These are phyloP conservation scores for Phoeniculus purpureus DNA, from an alignment of 2,797 vertebrate species.

Conservation along the genomic window DNA sequence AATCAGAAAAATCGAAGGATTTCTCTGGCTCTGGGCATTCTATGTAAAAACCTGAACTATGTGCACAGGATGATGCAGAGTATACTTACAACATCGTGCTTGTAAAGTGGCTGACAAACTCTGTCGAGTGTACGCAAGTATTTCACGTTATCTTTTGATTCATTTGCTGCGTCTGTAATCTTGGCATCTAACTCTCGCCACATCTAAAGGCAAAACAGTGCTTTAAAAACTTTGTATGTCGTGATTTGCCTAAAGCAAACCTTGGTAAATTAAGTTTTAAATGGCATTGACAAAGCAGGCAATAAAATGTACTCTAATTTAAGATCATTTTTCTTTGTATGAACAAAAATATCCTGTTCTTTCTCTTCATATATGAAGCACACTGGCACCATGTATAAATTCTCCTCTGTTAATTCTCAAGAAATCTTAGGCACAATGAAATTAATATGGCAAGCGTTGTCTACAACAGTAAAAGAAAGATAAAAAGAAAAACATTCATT, in stretches of 20 bases:
- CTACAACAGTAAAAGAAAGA: not conserved
- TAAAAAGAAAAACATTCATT: not conserved
- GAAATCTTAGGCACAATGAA: not conserved
- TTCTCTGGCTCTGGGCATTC: not conserved
- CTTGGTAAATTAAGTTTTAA: not conserved
- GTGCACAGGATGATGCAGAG: not conserved
- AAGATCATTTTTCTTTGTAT: not conserved
- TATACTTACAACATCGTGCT: constrained; percentile 82
- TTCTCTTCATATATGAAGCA: not conserved
- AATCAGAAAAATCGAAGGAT: no score
- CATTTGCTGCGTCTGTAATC: constrained; percentile 84
- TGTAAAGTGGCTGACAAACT: constrained; percentile 84
- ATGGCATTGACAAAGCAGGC: not conserved
- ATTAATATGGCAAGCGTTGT: not conserved
- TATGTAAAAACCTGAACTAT: not conserved
- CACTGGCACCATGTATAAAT: not conserved
- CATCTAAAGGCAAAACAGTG: constrained; percentile 64
- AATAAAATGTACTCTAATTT: not conserved
- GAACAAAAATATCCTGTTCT: not conserved
- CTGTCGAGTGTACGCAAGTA: constrained; percentile 82
- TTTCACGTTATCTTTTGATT: constrained; percentile 87
- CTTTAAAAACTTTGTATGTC: not conserved
- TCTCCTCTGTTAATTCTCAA: not conserved
- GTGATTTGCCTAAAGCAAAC: not conserved
- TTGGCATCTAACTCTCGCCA: constrained; percentile 83